Percentiles rank a stretch among this genome's conserved stretches.
phyloP scores from a whole-genome alignment of 2,797 vertebrate species.

The Zalophus californianus region DNA sequence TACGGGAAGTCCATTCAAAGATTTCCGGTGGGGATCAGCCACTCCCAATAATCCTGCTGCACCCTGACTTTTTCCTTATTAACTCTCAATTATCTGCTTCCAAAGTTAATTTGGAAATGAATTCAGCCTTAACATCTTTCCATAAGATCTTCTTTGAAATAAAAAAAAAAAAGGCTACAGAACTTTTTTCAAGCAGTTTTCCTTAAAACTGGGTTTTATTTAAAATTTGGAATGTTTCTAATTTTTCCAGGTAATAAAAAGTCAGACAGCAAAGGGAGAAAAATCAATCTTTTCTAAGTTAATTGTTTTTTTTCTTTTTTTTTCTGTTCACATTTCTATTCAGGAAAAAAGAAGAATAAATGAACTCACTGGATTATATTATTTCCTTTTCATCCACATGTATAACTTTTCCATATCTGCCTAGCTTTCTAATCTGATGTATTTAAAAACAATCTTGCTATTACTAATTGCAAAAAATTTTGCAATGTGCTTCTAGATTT shows the following conservation, averaged over 20 bases:
- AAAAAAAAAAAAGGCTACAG: background rate
- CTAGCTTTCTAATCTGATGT: slow-evolving; percentile 7
- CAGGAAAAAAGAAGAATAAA: background rate
- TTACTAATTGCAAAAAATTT: slow-evolving; percentile 51
- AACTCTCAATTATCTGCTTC: background rate
- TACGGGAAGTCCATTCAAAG: background rate
- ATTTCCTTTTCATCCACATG: slow-evolving; percentile 8
- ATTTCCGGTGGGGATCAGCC: background rate
- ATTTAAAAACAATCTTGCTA: slow-evolving; percentile 46
- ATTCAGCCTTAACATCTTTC: background rate
- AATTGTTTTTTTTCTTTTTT: background rate
- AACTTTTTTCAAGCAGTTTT: background rate
- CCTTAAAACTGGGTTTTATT: slow-evolving; percentile 40
- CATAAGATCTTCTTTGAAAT: background rate
- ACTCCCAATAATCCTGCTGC: background rate
- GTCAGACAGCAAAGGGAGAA: background rate
- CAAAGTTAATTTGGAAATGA: background rate
- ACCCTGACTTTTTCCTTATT: background rate
- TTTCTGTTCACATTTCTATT: background rate
- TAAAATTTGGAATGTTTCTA: background rate
- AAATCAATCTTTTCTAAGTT: slow-evolving; percentile 33
- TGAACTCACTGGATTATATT: slow-evolving; percentile 1
- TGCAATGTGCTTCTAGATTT: background rate
- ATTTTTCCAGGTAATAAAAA: slow-evolving; percentile 32
- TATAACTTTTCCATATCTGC: background rate